These are phyloP conservation scores for Chalcosyrphus nemorum DNA, from an alignment of 2,888 invertebrate genomes.

Conservation along the genomic window DNA sequence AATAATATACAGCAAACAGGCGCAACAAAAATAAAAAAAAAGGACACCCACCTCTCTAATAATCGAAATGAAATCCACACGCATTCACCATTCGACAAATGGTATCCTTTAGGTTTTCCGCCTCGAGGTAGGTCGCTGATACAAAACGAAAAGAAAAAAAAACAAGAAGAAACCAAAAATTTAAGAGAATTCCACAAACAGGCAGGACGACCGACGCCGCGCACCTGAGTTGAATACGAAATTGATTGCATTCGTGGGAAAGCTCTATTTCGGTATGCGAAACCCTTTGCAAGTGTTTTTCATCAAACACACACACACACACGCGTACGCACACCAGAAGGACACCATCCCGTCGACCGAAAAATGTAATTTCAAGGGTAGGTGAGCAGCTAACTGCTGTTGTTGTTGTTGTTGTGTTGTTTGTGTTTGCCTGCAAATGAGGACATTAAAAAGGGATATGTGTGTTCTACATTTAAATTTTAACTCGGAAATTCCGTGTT, in stretches of 20 bases:
- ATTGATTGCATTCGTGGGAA: constrained; percentile 60
- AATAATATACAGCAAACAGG: constrained; percentile 29
- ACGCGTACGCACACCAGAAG: no score
- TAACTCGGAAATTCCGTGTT: constrained; percentile 54
- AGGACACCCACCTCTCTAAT: constrained; percentile 13
- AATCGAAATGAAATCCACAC: constrained; percentile 61
- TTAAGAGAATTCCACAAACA: not conserved
- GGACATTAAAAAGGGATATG: constrained; percentile 62
- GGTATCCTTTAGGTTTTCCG: constrained; percentile 42
- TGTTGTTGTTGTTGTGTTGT: no score
- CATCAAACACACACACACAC: no score
- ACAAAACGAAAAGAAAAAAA: constrained; percentile 2
- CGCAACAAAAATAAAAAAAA: constrained; percentile 26
- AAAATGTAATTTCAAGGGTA: constrained; percentile 71
- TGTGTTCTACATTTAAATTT: constrained; percentile 69
- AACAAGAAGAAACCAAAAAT: not conserved
- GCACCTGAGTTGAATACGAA: constrained; percentile 67
- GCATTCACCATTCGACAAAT: constrained; percentile 38
- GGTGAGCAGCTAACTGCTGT: constrained; percentile 68
- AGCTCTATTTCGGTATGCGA: not conserved
- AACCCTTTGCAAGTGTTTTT: constrained; percentile 54
- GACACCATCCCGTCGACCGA: constrained; percentile 45
- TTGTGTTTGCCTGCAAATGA: constrained; percentile 64
- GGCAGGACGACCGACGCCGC: no score
- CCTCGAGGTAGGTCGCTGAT: constrained; percentile 42